Percentiles rank a stretch among this genome's conserved stretches.
phyloP scores from a whole-genome alignment of 2,888 invertebrate species.

The Tipula helvola region DNA sequence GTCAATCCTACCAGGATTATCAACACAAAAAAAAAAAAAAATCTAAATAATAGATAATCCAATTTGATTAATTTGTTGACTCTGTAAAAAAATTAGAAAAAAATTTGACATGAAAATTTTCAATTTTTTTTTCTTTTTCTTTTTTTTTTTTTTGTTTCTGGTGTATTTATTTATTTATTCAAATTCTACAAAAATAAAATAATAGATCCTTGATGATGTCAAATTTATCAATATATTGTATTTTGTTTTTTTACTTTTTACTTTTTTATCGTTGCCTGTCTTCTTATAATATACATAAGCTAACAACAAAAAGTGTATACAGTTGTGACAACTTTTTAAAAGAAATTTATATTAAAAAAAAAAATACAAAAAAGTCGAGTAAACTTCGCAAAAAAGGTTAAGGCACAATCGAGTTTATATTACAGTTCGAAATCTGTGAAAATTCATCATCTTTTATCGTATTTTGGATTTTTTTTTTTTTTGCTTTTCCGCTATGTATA shows the following conservation, averaged over 20 bases:
- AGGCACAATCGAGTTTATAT: neutral
- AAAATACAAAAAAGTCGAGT: neutral
- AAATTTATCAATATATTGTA: neutral
- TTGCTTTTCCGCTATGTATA: neutral
- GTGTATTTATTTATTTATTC: neutral
- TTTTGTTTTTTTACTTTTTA: neutral
- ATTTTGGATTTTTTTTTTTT: neutral
- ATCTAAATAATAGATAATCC: neutral
- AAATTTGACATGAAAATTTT: neutral
- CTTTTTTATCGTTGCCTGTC: neutral
- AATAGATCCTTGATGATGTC: conserved; percentile 4
- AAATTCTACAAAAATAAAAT: neutral
- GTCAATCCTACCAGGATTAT: neutral
- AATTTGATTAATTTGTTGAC: conserved; percentile 4
- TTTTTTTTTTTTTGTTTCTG: neutral
- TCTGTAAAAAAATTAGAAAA: neutral
- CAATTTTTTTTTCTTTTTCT: neutral
- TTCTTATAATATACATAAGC: neutral
- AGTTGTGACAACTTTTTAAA: conserved; percentile 4
- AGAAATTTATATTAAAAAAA: conserved; percentile 4
- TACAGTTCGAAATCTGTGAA: neutral
- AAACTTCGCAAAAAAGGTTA: neutral
- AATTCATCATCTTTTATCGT: conserved; percentile 4
- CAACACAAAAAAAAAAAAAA: neutral
- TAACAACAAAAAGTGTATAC: neutral